phyloP scores from a whole-genome alignment of 2,888 invertebrate genomes.

The Meloe dianella region DNA sequence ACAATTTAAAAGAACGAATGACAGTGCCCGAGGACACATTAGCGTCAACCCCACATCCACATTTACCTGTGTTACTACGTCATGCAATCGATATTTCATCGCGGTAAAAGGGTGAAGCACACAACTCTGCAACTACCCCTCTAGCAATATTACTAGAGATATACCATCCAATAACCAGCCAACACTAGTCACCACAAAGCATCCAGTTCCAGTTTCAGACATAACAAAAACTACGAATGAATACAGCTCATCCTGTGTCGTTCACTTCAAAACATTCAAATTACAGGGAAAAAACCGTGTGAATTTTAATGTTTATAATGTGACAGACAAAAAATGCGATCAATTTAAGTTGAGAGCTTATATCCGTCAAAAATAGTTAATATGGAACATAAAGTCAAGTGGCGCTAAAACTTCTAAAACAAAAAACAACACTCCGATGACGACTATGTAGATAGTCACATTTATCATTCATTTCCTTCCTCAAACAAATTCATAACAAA shows the following conservation, averaged over 20 bases:
- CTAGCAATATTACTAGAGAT: neutral
- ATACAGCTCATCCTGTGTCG: neutral
- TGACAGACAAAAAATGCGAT: neutral
- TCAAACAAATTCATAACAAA: neutral
- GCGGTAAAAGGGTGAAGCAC: slow-evolving; percentile 54
- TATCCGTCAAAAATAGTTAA: slow-evolving; percentile 31
- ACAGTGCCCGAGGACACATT: slow-evolving; percentile 52
- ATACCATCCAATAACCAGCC: slow-evolving; percentile 34
- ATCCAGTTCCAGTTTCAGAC: neutral
- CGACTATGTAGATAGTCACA: neutral
- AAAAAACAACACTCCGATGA: slow-evolving; percentile 11
- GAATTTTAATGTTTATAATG: slow-evolving; percentile 4
- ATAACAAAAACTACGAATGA: neutral
- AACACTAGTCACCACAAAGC: slow-evolving; percentile 32
- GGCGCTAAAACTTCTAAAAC: slow-evolving; percentile 39
- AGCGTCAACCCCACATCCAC: slow-evolving; percentile 30
- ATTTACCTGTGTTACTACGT: slow-evolving; percentile 51
- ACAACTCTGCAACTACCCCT: slow-evolving; percentile 4
- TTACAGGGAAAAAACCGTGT: neutral
- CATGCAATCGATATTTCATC: slow-evolving; percentile 57
- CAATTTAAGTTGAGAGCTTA: slow-evolving; percentile 29
- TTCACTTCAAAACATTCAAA: neutral
- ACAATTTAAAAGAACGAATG: slow-evolving; percentile 37
- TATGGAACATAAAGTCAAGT: slow-evolving; percentile 39
- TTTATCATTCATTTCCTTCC: slow-evolving; percentile 8